phyloP scores from a whole-genome alignment of 2,888 invertebrate species.

The Drosophila meridiana region DNA sequence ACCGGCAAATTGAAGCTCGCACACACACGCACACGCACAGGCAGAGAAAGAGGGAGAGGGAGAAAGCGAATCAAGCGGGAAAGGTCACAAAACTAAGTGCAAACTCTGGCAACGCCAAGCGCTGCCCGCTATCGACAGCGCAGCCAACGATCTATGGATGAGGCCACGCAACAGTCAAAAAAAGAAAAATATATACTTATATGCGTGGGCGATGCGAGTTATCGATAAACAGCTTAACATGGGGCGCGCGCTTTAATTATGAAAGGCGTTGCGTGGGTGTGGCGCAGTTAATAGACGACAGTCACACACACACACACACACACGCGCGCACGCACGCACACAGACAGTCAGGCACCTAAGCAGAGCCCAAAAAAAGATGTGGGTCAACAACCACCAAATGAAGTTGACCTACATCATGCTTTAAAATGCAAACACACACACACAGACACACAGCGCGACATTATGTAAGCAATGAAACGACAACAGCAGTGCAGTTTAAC shows the following conservation, averaged over 20 bases:
- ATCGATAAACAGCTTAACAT: slow-evolving; percentile 43
- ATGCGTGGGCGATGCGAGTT: slow-evolving; percentile 23
- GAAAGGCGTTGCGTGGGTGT: slow-evolving; percentile 46
- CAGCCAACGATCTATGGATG: slow-evolving; percentile 24
- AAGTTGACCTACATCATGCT: slow-evolving; percentile 74
- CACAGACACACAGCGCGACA: slow-evolving; percentile 34
- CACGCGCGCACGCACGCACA: slow-evolving; percentile 19
- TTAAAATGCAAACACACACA: slow-evolving; percentile 67
- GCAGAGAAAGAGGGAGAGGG: background rate
- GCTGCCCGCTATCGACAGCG: slow-evolving; percentile 24
- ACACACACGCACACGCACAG: slow-evolving; percentile 18
- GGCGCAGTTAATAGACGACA: slow-evolving; percentile 35
- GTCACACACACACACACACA: slow-evolving; percentile 28
- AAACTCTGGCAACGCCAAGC: slow-evolving; percentile 5
- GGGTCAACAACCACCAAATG: slow-evolving; percentile 78
- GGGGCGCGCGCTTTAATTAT: slow-evolving; percentile 19
- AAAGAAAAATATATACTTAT: background rate
- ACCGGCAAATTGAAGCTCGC: slow-evolving; percentile 68
- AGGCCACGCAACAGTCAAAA: slow-evolving; percentile 3
- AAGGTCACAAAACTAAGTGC: slow-evolving; percentile 47
- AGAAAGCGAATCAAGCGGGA: slow-evolving; percentile 6
- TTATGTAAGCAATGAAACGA: slow-evolving; percentile 65
- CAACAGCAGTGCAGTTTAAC: slow-evolving; percentile 59
- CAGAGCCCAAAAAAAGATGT: slow-evolving; percentile 65
- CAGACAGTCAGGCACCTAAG: slow-evolving; percentile 28